Evolutionary conservation across 2,888 invertebrate species (phyloP).

Genomic region (Papilio demoleus): DNA sequence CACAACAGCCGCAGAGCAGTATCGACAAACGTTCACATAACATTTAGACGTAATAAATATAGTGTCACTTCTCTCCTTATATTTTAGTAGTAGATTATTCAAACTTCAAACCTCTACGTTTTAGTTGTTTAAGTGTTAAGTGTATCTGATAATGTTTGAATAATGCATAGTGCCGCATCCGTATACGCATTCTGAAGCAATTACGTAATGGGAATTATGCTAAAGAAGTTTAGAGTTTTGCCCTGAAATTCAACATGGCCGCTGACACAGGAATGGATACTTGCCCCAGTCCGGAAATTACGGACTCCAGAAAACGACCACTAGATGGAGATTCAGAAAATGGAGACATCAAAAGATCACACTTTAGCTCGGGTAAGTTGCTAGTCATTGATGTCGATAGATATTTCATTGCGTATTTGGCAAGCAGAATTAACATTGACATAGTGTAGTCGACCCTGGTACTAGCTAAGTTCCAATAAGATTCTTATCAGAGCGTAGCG

Average conservation of each 20-base stretch:
- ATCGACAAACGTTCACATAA: conserved; percentile 82
- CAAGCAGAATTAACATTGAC: conserved; percentile 78
- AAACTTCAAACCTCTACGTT: conserved; percentile 69
- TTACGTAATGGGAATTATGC: conserved; percentile 84
- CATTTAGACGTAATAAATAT: conserved; percentile 79
- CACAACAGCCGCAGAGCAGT: conserved; percentile 73
- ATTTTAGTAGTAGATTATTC: conserved; percentile 75
- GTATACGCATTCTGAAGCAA: conserved; percentile 75
- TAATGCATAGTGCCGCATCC: conserved; percentile 77
- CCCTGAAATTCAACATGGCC: conserved; percentile 90
- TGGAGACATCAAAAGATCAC: conserved; percentile 94
- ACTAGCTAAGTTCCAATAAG: conserved; percentile 69
- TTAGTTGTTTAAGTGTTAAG: conserved; percentile 79
- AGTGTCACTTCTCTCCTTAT: conserved; percentile 78
- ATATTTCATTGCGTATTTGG: conserved; percentile 74
- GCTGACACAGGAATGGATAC: conserved; percentile 97
- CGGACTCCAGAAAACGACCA: conserved; percentile 95
- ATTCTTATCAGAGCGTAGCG: conserved; percentile 75
- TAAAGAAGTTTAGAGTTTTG: conserved; percentile 83
- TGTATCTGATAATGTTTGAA: conserved; percentile 72
- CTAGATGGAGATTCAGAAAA: conserved; percentile 94
- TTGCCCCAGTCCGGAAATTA: conserved; percentile 96
- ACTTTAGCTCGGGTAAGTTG: conserved; percentile 93
- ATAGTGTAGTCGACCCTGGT: conserved; percentile 65
- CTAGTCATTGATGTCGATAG: conserved; percentile 42